phyloP scores from a whole-genome alignment of 2,113 vertebrate genomes.

The Stomatorhinus ivindoensis region DNA sequence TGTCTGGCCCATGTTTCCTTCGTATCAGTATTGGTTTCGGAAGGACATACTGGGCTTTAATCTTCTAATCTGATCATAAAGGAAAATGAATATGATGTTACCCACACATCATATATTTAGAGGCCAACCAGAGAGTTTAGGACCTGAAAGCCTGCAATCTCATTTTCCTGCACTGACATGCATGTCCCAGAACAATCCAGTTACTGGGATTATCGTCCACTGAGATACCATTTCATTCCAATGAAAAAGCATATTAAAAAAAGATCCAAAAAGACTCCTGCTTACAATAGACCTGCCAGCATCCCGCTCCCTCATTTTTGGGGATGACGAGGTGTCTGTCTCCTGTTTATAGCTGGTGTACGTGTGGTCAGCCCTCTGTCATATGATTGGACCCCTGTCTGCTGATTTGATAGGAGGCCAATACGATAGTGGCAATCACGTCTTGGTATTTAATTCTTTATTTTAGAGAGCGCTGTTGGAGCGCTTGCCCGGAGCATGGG shows the following conservation, averaged over 20 bases:
- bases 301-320: conserved; percentile 57
- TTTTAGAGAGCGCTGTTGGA: neutral
- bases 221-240: conserved; percentile 70
- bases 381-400: conserved; percentile 10
- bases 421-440: conserved; percentile 55
- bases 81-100: conserved; percentile 47
- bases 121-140: conserved; percentile 44
- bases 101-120: conserved; percentile 35
- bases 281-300: conserved; percentile 29
- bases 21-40: conserved; percentile 50
- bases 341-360: conserved; percentile 54
- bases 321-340: conserved; percentile 55
- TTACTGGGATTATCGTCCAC: conserved; percentile 69
- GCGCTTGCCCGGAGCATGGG: neutral
- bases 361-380: conserved; percentile 47
- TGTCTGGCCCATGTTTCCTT: conserved; percentile 40
- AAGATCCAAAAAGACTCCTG: neutral
- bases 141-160: conserved; percentile 58
- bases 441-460: conserved; percentile 36
- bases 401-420: conserved; percentile 60
- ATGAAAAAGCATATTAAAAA: conserved; percentile 18
- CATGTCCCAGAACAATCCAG: conserved; percentile 62
- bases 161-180: conserved; percentile 70
- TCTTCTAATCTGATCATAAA: conserved; percentile 48
- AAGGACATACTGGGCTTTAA: conserved; percentile 47